Base-by-base conservation (phyloP, 2,797 vertebrate species). In the Glyptemys insculpta region DNA sequence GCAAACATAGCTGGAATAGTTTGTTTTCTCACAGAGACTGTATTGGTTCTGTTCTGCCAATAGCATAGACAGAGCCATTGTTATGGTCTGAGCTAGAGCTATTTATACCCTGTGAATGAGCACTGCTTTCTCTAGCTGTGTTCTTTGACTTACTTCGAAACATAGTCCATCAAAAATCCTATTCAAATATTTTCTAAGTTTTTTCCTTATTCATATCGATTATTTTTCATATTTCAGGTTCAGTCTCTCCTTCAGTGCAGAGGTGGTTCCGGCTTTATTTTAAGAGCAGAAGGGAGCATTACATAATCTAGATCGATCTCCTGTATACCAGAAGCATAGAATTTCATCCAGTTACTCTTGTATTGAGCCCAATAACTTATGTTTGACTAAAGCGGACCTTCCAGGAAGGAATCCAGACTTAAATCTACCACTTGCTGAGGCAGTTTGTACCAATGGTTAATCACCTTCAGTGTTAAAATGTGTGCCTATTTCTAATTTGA, bases 1-100 rank as follows among this genome's bases (percentile, higher is more conserved):
- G 96, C 94, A 96, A 95, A 85, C 84, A 50, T 3, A 80, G 68
- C 90, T 95, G 81, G 80, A 96, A 90, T 89, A 95, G 94, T 87
- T 92, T 85, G 86, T 88, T 96, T 95, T 94, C 88, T 97, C 52
- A 92, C 76, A 93, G 83, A 89, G 92, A 94, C 34, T 89, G 94
- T 27, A 9, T 25, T 93, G 86, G 31, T 31, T 56, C 93, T 88
- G 37, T 79, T 31, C 88, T 95, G 97, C 94, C 94, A 97, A 85
- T 81, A 91, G 65, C 57, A 92, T 91, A 96, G 93, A 97, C 95
- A 96, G 95, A 96, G 91, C 89, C 95, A 95, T 96, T 97, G 97
- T 97, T 95, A 89, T 95, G 94, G 85, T 81, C 96, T 91, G 95
- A 95, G 95, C 88, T 91, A 96, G 94, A 47, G 93, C 96, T 97